Conservation (phyloP, 2,888 invertebrate genomes). For the Phyto melanocephala region DNA sequence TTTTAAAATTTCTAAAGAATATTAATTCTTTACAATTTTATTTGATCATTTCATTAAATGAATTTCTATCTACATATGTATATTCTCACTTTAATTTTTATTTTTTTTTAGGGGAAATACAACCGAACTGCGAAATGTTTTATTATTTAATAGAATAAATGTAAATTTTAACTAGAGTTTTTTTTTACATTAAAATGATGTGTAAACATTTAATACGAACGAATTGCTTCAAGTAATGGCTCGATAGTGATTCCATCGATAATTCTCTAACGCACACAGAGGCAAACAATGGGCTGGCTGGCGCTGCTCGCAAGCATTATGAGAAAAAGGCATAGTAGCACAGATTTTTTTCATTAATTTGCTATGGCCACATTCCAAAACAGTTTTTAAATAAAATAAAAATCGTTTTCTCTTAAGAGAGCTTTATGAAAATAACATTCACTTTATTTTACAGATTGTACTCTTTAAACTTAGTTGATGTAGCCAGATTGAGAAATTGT, state of each 20-base stretch:
- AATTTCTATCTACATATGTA: not conserved
- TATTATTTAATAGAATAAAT: constrained; percentile 18
- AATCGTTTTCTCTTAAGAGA: constrained; percentile 13
- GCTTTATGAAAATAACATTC: not conserved
- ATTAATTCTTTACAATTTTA: not conserved
- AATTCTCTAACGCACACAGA: constrained; percentile 33
- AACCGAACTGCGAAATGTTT: constrained; percentile 1
- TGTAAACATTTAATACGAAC: constrained; percentile 56
- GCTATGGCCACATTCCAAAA: constrained; percentile 53
- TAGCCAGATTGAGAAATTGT: not conserved
- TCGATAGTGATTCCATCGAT: constrained; percentile 57
- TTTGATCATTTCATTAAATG: not conserved
- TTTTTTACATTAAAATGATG: constrained; percentile 16
- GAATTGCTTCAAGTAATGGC: constrained; percentile 60
- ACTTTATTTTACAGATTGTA: not conserved
- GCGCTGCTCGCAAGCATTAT: not conserved
- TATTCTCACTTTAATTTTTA: constrained; percentile 32
- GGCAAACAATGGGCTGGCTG: constrained; percentile 17
- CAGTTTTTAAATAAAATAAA: constrained; percentile 31
- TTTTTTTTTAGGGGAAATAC: not conserved
- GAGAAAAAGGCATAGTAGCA: constrained; percentile 34
- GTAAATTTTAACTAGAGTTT: constrained; percentile 18
- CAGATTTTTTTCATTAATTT: constrained; percentile 32
- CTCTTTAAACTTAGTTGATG: not conserved
- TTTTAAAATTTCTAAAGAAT: not conserved